Base-by-base conservation (phyloP, 2,113 vertebrate genomes). In the Anoplopoma fimbria region DNA sequence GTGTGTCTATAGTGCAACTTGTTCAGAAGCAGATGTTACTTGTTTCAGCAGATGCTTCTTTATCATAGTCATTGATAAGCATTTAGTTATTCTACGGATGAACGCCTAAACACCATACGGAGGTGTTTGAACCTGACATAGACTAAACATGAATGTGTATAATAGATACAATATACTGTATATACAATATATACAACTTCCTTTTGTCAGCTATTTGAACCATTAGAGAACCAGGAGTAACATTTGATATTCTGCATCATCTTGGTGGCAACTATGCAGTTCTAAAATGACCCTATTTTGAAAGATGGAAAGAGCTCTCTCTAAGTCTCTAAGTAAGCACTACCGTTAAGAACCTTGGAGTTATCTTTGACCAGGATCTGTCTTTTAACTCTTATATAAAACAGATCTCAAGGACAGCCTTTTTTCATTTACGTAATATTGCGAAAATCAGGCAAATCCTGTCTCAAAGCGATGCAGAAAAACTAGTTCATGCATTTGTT, bases 31-130 rank as follows among this genome's bases (percentile, higher is more conserved):
- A 88, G 76, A 77, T 83, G 83, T 51, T 79, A 17, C 51, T 53
- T 53, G 51, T 55, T 63, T 61, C 36, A 75, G 42, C 69, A 83
- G 79, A 85, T 69, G 76, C 23, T n/a, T 63, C 76, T 83, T 71
- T 70, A 23, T 78, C 40, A 5, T 63, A 5, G 29, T 77, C 25
- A 60, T 21, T 34, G 12, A 47, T 64, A 33, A 47, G 34, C 9
- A 27, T 21, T 69, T 17, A 25, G 19, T 62, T 60, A 77, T 49
- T 77, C 8, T 40, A 17, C 29, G 38, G 29, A 42, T 42, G 6
- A 72, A 23, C 6, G 25, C 8, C 29, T 36, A 21, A 27, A 69
- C 58, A 42, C 42, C 2, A 6, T 12, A 68, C 36, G 19, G n/a
- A 60, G 34, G 21, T 49, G 14, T 53, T 45, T 29, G 13, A 49